Evolutionary conservation across 64 coral and sea anemone species (phyloP), one percentile per base, ranked within the genome.

Genomic region (Dendronephthya gigantea): DNA sequence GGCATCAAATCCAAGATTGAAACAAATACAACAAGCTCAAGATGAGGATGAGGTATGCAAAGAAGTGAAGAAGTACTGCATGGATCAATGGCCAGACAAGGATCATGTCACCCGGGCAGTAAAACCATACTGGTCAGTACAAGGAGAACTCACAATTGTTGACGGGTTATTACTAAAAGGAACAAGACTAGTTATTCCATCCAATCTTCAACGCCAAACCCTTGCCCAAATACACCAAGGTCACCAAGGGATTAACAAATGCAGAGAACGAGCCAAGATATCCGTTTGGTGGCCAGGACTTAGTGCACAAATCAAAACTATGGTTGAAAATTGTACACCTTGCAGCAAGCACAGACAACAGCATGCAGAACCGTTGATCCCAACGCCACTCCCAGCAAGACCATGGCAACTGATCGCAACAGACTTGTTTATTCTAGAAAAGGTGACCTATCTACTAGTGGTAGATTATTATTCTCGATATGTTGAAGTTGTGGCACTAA

Each of bases 61-160:
- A n/a, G n/a, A 89, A 68, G 81, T 92, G 7, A 82, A 52, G 52
- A 38, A 10, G 0, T 49, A 48, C 32, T 88, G 66, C 34, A 39
- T 11, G 15, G 75, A 89, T 84, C 13, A 29, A 7, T 89, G 91
- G 87, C 87, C 83, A 68, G 87, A 86, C 49, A 92, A 85, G 62
- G 14, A 49, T 32, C 39, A 12, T 15, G 15, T 92, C 13, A 52
- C 49, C 7, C 68, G 40, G 82, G 70, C 83, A 17, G 48, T 86
- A 25, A 88, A 86, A 59, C 82, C 86, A 0, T 82, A 88, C 83
- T 92, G 82, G 86, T 23, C 45, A 0, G 49, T 50, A 13, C 84
- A 48, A 34, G 86, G 41, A 50, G 8, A 88, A 36, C 65, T 79
- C 7, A 84, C 86, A 6, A 38, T 92, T 0, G 82, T 84, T 16